These are phyloP conservation scores for Eilema depressum DNA, from an alignment of 2,888 invertebrate genomes.

Conservation along the genomic window DNA sequence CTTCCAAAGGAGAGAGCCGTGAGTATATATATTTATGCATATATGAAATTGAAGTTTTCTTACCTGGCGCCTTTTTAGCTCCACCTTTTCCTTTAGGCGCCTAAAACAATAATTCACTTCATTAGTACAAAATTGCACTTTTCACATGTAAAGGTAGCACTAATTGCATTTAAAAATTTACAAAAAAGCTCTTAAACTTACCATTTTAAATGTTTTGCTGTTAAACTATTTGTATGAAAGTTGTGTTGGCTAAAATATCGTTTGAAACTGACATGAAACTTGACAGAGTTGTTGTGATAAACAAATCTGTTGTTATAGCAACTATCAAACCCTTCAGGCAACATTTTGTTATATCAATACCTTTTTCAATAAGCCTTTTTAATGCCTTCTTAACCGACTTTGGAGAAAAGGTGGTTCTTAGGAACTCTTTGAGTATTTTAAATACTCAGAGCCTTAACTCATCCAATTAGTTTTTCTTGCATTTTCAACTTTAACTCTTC, in stretches of 20 bases:
- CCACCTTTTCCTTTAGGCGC: slow-evolving; percentile 76
- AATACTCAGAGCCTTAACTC: no score
- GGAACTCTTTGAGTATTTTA: background rate
- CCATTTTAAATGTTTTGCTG: slow-evolving; percentile 31
- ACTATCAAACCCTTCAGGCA: slow-evolving; percentile 26
- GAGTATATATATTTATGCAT: background rate
- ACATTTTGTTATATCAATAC: slow-evolving; percentile 9
- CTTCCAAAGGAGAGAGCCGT: background rate
- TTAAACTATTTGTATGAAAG: background rate
- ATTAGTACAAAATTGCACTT: background rate
- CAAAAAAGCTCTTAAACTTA: slow-evolving; percentile 15
- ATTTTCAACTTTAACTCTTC: no score
- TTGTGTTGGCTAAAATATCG: slow-evolving; percentile 5
- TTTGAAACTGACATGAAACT: background rate
- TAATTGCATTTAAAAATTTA: background rate
- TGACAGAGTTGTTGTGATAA: slow-evolving; percentile 43
- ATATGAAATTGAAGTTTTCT: slow-evolving; percentile 16
- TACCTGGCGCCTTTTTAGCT: slow-evolving; percentile 77
- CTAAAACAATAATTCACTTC: slow-evolving; percentile 58
- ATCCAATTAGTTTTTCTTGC: background rate
- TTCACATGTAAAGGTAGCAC: background rate
- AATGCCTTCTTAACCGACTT: background rate
- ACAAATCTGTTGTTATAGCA: slow-evolving; percentile 47
- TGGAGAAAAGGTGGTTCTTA: background rate
- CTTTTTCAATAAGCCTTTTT: background rate